A percentile compares a stretch with the other conserved stretches of the same genome.
Conservation (phyloP, 1,140 invertebrate species). For the Oedothorax gibbosus region DNA sequence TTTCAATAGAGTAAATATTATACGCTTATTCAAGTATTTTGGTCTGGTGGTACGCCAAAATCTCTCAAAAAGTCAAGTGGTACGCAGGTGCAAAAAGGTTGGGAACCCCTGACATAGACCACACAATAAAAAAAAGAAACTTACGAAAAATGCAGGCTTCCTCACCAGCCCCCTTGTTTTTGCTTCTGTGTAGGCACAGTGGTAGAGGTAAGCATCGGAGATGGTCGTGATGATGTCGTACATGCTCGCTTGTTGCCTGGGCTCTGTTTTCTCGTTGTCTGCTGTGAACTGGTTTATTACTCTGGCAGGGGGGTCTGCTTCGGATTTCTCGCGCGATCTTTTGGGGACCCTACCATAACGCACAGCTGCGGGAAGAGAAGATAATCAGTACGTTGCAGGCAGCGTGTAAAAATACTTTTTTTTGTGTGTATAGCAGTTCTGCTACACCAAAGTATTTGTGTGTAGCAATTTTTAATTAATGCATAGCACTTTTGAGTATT, state of each 20-base stretch:
- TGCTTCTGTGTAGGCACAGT: slow-evolving; percentile 92
- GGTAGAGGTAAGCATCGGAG: slow-evolving; percentile 88
- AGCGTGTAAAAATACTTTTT: neutral
- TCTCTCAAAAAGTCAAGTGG: too few relatives aligned
- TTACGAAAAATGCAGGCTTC: slow-evolving; percentile 79
- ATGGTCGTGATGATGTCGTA: slow-evolving; percentile 90
- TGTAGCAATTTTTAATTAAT: too few relatives aligned
- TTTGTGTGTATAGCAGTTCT: slow-evolving; percentile 2
- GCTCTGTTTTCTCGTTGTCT: slow-evolving; percentile 70
- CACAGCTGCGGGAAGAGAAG: slow-evolving; percentile 78
- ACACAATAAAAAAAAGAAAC: slow-evolving; percentile 65
- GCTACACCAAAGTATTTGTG: too few relatives aligned
- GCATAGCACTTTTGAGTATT: too few relatives aligned
- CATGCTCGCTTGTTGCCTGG: slow-evolving; percentile 66
- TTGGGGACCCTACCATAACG: slow-evolving; percentile 96
- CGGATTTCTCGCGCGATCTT: slow-evolving; percentile 80
- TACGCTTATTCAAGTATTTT: too few relatives aligned
- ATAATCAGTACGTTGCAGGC: neutral
- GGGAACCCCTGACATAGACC: too few relatives aligned
- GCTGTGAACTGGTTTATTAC: neutral
- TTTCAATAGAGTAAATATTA: too few relatives aligned
- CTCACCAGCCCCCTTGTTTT: slow-evolving; percentile 78
- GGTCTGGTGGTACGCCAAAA: too few relatives aligned
- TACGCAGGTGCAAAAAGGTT: too few relatives aligned
- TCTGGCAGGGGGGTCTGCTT: neutral